Evolutionary conservation across 2,113 vertebrate genomes (phyloP).

Genomic region (Meleagris gallopavo): DNA sequence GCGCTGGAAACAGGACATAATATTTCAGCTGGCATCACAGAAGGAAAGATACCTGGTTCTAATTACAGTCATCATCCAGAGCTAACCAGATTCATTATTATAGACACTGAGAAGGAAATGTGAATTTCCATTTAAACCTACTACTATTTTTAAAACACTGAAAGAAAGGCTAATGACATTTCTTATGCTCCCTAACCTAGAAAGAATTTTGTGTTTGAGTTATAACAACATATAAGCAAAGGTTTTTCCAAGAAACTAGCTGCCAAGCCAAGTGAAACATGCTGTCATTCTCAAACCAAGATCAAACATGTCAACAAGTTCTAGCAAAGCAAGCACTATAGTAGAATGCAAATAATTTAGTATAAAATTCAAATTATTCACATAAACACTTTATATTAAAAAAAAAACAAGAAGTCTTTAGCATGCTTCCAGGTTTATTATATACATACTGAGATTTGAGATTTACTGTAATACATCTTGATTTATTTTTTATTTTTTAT

Average conservation of each 20-base stretch:
- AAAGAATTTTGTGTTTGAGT: not conserved
- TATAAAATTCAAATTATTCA: not conserved
- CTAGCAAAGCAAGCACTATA: not conserved
- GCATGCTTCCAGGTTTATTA: not conserved
- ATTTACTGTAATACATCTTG: not conserved
- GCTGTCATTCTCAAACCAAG: not conserved
- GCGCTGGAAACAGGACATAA: fast-evolving
- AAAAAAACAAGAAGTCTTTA: not conserved
- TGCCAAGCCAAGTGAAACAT: not conserved
- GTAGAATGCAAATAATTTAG: not conserved
- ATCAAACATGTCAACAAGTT: not conserved
- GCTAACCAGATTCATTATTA: not conserved
- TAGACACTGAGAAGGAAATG: not conserved
- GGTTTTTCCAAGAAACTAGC: not conserved
- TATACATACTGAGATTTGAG: not conserved
- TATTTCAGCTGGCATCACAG: not conserved
- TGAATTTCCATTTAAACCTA: not conserved
- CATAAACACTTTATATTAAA: not conserved
- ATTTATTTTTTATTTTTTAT: not conserved
- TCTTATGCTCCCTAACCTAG: not conserved
- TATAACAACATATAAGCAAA: not conserved
- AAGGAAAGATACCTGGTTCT: not conserved
- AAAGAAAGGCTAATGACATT: not conserved
- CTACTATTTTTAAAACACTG: not conserved
- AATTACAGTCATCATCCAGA: not conserved